Conservation (phyloP, 2,113 vertebrate genomes). For the Mormoops blainvillei region DNA sequence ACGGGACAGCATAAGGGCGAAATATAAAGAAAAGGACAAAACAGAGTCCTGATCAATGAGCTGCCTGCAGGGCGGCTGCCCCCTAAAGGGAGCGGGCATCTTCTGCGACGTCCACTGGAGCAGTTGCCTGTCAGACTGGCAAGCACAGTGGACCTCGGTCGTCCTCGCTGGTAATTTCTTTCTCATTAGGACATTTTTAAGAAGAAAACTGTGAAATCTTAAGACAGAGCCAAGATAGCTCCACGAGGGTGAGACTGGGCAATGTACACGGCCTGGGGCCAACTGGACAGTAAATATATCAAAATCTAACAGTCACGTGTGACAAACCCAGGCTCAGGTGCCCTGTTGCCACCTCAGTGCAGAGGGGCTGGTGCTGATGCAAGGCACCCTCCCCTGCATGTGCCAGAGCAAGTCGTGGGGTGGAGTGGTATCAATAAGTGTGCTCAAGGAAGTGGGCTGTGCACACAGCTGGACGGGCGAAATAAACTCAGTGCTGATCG, state of each 20-base stretch:
- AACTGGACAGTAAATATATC: accelerated
- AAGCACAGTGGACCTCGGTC: background rate
- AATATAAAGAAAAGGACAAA: background rate
- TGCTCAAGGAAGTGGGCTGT: background rate
- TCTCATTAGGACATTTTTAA: background rate
- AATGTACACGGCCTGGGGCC: background rate
- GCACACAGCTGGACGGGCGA: background rate
- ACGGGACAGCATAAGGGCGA: background rate
- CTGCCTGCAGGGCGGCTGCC: background rate
- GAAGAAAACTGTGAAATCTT: background rate
- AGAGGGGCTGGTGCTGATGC: background rate
- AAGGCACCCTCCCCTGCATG: background rate
- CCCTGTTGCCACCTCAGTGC: background rate
- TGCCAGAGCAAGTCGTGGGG: background rate
- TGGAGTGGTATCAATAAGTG: background rate
- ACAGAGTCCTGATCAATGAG: background rate
- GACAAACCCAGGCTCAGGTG: background rate
- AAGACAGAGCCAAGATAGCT: background rate
- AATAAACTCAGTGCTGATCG: background rate
- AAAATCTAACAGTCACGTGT: background rate
- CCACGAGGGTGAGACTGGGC: background rate
- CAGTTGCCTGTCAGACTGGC: background rate
- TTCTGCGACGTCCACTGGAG: too few relatives aligned
- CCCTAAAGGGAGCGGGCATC: background rate
- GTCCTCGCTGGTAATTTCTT: background rate